Base-by-base conservation (phyloP, 2,113 vertebrate genomes). In the Argyrosomus japonicus region DNA sequence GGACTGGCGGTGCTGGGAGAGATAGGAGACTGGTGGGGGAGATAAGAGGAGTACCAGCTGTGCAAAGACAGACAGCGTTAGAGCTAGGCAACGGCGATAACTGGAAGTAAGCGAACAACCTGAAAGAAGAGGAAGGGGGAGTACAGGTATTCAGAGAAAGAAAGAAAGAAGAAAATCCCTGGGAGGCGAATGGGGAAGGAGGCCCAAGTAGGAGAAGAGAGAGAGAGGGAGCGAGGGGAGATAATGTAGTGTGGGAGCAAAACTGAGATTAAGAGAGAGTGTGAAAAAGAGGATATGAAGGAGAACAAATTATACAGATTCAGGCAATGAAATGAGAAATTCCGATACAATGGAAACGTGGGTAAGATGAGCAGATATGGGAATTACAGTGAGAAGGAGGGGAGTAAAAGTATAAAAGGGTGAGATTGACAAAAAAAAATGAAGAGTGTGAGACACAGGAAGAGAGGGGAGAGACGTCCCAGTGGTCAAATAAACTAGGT, bases 31-130 rank as follows among this genome's bases (percentile, higher is more conserved):
- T 86, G 85, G 81, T 53, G 87, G 68, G 63, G 73, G 67, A 91
- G 91, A 93, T 93, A 93, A 93, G 84, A 88, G 85, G 64, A 81
- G 77, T 5, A 68, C 62, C 73, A 79, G 84, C 89, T 88, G 84
- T 79, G 76, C 89, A 89, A 85, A 92, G 81, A 87, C 85, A 63
- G 68, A 80, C 81, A 19, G 73, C 5, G 45, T 81, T 82, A 68
- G 47, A 88, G 84, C 63, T 54, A 85, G 36, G 68, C 68, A 64
- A 73, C 21, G 40, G 53, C 40, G 64, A 78, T 80, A 86, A 84
- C 70, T 79, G 69, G 51, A 79, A 74, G 53, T 56, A 72, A 77
- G 82, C 4, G 48, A 54, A 68, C 40, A 79, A 79, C 17, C 68
- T 15, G 11, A 25, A 82, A 67, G 54, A 54, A 75, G 78, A 47